Conservation (phyloP, 2,797 vertebrate species). For the Ctenopoma kingsleyae region DNA sequence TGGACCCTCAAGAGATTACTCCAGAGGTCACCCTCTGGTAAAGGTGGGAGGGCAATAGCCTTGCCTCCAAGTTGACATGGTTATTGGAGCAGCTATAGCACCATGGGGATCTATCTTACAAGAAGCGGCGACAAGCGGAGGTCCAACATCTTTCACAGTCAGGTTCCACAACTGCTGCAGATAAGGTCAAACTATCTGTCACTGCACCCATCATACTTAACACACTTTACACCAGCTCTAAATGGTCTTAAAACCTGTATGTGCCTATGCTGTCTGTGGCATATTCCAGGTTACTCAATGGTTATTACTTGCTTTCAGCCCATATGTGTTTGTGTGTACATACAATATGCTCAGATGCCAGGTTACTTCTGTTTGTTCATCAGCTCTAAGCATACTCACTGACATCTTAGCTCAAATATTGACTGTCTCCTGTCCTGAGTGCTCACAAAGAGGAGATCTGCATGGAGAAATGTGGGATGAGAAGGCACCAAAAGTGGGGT, state of each 20-base stretch:
- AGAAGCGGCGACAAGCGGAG: conserved; percentile 50
- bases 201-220: conserved; percentile 72
- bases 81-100: conserved; percentile 72
- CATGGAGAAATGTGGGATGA: conserved; percentile 14
- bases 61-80: conserved; percentile 74
- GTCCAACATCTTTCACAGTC: conserved; percentile 54
- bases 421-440: conserved; percentile 48
- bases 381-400: conserved; percentile 45
- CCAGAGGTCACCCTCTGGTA: conserved; percentile 73
- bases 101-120: conserved; percentile 72
- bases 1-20: conserved; percentile 65
- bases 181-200: conserved; percentile 77
- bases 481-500: conserved; percentile 2
- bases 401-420: conserved; percentile 69
- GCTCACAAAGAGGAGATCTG: conserved; percentile 36
- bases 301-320: conserved; percentile 36
- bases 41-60: conserved; percentile 77
- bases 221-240: conserved; percentile 70
- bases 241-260: conserved; percentile 57
- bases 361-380: conserved; percentile 59
- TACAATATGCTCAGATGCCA: conserved; percentile 18
- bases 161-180: conserved; percentile 59
- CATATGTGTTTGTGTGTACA: conserved; percentile 30
- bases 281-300: conserved; percentile 27
- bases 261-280: conserved; percentile 26